Evolutionary conservation across 2,113 vertebrate genomes (phyloP).

Genomic region (Dasypus novemcinctus): DNA sequence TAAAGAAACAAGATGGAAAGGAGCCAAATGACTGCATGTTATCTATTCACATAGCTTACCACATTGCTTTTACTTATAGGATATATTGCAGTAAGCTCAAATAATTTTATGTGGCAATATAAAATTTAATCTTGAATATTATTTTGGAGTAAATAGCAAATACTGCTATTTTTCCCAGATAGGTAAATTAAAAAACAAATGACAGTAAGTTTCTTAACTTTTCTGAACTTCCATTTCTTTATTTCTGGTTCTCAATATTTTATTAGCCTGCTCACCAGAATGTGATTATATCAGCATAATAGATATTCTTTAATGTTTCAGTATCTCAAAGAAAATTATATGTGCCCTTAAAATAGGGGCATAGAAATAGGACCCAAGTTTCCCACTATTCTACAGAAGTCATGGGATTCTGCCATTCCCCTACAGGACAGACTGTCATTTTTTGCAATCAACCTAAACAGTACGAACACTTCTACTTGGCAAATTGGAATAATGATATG

Average conservation of each 20-base stretch:
- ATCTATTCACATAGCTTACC: background rate
- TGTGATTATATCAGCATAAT: background rate
- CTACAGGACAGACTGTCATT: background rate
- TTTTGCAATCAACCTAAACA: background rate
- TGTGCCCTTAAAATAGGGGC: background rate
- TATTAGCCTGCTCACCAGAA: background rate
- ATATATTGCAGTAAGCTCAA: background rate
- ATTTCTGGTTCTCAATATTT: slow-evolving; percentile 4
- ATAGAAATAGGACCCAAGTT: background rate
- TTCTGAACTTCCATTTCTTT: background rate
- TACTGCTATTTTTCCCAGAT: background rate
- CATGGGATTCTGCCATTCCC: background rate
- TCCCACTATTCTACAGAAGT: background rate
- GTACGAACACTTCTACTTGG: background rate
- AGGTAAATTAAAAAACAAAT: slow-evolving; percentile 17
- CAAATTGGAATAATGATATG: background rate
- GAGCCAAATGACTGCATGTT: background rate
- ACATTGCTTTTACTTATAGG: background rate
- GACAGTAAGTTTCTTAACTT: slow-evolving; percentile 30
- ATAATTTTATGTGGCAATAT: background rate
- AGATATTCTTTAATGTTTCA: background rate
- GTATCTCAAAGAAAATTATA: background rate
- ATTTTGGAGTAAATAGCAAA: background rate
- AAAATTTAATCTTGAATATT: background rate
- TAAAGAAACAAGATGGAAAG: background rate